Base-by-base conservation (phyloP, 2,888 invertebrate genomes). In the Orgyia antiqua region DNA sequence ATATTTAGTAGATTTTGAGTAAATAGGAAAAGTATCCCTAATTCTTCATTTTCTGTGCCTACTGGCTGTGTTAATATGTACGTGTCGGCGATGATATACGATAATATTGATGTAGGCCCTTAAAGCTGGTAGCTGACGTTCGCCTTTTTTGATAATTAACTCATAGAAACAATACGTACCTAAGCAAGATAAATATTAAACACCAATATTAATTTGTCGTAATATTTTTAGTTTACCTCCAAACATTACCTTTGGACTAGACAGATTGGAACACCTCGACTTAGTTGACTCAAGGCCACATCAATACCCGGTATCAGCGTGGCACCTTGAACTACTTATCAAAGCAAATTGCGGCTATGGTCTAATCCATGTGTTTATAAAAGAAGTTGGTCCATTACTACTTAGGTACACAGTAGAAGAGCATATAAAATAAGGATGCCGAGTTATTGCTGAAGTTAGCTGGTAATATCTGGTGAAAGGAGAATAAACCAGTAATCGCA, bases 231-330 rank as follows among this genome's bases (percentile, higher is more conserved):
- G 73, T 1, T 33, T 62, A 17, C 60, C 66, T 2, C 24, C 37
- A 15, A 52, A 36, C 8, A 40, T 60, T 1, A 45, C 48, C 4
- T 63, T 74, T 13, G 51, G 51, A 0, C 41, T 37, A 1, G 35
- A 75, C n/a, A 49, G 58, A 9, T 35, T 43, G 1, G 53, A 76
- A 11, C 36, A 66, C 19, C 26, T 64, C 0, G 49, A 60, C 0
- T 20, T 67, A 2, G 39, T 74, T 1, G 52, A 77, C 37, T 44
- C 54, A 0, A 76, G 76, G 77, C 68, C 71, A 1, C 68, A 69
- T 24, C 54, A 56, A 13, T 68, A 62, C 28, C 44, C 54, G 0
- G 44, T 49, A 0, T 73, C 75, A 0, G 5, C 40, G 0, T 55
- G 46, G 42, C 68, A 63, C 43, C 73, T 68, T 31, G 31, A 62